These are phyloP conservation scores for Perdita meconis DNA, from an alignment of 2,888 invertebrate species.

Conservation along the genomic window DNA sequence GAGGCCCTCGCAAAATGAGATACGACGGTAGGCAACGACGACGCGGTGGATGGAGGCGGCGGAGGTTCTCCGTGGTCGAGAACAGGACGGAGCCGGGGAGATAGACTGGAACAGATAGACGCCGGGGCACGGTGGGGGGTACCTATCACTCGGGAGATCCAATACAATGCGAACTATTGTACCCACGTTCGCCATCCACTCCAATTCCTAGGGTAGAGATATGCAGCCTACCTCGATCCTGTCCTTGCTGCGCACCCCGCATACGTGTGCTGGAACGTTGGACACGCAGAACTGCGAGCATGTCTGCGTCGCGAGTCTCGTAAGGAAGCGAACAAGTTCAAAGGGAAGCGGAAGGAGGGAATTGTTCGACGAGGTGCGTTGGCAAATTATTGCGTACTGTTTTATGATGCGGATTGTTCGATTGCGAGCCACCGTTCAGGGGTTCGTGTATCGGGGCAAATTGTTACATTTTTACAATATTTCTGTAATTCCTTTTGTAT, in stretches of 20 bases:
- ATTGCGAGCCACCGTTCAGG: background rate
- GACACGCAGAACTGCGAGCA: conserved; percentile 24
- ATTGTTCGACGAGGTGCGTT: background rate
- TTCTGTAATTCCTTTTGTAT: no score
- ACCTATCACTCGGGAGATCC: conserved; percentile 72
- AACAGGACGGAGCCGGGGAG: conserved; percentile 26
- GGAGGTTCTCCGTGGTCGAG: background rate
- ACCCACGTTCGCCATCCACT: conserved; percentile 73
- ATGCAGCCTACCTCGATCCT: conserved; percentile 65
- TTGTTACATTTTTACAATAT: no score
- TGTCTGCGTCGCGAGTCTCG: conserved; percentile 15
- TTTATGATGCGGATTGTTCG: background rate
- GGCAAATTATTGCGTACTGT: background rate
- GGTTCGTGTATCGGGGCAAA: no score
- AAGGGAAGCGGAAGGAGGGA: conserved; percentile 5
- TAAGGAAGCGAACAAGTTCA: conserved; percentile 27
- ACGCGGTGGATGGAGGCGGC: conserved; percentile 30
- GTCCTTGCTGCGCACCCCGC: conserved; percentile 53
- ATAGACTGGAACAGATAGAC: conserved; percentile 40
- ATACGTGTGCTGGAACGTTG: conserved; percentile 45
- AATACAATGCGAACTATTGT: conserved; percentile 75
- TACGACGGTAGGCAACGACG: conserved; percentile 52
- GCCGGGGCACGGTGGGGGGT: conserved; percentile 27
- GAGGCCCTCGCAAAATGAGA: conserved; percentile 68
- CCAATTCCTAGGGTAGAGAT: conserved; percentile 72